Base-by-base conservation (phyloP, 2,113 vertebrate species). In the Perccottus glenii region DNA sequence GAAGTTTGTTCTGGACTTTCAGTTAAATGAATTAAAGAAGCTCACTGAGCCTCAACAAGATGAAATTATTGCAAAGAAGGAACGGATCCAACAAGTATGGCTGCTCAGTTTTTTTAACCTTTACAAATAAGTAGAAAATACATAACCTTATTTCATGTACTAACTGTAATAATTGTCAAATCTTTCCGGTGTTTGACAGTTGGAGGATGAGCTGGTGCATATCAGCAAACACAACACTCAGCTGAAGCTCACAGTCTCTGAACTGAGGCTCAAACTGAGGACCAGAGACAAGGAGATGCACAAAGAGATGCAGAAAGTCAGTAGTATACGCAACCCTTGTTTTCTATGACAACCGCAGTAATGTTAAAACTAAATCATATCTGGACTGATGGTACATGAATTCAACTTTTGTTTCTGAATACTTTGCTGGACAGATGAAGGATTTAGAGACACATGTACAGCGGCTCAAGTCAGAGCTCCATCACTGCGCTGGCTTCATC, bases 401-500 rank as follows among this genome's bases (percentile, higher is more conserved):
- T 27, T 27, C 19, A 27, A 27, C 19, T 27, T 27, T 3, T 27
- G 19, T 27, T 27, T 27, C 3, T 27, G 19, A 27, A 27, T 19
- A 19, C 49, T 35, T 53, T 51, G 32, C 6, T 14, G 35, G 36
- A 55, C 88, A 99, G 97, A 93, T 92, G 50, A 90, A 91, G 56
- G 80, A 93, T 61, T 65, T 94, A 73, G 93, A 95, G 85, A 86
- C 89, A 0, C 33, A 93, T 58, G 88, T 96, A 48, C 92, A 88
- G 44, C 83, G 93, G 61, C 94, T 99, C 69, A 94, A 93, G 85
- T 89, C 90, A 9, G 96, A 98, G 77, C 92, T 99, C 60, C 88
- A 96, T 73, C 87, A 85, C 58, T 96, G 95, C 0, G 91, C 93
- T 4, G 81, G 91, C 1, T 91, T 94, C 64, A 94, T 98, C 85